Evolutionary conservation across 2,113 vertebrate genomes (phyloP).

Genomic region (Sclerurus mexicanus): DNA sequence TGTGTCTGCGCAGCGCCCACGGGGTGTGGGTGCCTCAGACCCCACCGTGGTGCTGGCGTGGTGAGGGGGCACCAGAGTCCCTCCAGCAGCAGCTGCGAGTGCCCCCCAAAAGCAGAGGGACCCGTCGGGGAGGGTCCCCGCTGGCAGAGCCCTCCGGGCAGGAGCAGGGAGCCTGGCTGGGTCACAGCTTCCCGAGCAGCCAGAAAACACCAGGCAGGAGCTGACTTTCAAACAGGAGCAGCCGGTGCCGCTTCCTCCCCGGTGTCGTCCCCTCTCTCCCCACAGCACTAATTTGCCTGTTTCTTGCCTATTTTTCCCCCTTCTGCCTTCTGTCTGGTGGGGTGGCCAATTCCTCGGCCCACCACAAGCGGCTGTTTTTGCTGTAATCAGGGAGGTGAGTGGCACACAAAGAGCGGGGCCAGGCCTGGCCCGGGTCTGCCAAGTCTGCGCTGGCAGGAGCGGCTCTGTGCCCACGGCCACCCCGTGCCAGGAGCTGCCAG

Average conservation of each 20-base stretch:
- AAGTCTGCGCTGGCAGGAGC: neutral
- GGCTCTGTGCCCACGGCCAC: slow-evolving; percentile 35
- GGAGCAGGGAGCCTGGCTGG: neutral
- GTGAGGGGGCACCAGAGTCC: neutral
- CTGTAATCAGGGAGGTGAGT: slow-evolving; percentile 5
- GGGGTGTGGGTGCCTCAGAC: neutral
- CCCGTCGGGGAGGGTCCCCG: neutral
- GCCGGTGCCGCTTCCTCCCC: neutral
- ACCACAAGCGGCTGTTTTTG: neutral
- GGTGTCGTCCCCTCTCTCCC: neutral
- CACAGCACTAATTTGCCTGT: neutral
- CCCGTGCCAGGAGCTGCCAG: slow-evolving; percentile 42
- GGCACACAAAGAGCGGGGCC: slow-evolving; percentile 8
- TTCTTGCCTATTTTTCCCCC: neutral
- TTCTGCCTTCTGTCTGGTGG: neutral
- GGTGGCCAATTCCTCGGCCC: neutral
- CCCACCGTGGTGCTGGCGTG: accelerated
- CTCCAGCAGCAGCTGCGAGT: neutral
- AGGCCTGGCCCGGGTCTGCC: neutral
- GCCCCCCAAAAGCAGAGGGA: neutral
- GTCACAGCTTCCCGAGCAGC: neutral
- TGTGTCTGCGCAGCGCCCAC: neutral
- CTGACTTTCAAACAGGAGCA: neutral
- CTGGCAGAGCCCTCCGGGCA: neutral
- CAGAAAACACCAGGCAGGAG: neutral